phyloP scores from a whole-genome alignment of 2,888 invertebrate species.

The Ophraella communa region DNA sequence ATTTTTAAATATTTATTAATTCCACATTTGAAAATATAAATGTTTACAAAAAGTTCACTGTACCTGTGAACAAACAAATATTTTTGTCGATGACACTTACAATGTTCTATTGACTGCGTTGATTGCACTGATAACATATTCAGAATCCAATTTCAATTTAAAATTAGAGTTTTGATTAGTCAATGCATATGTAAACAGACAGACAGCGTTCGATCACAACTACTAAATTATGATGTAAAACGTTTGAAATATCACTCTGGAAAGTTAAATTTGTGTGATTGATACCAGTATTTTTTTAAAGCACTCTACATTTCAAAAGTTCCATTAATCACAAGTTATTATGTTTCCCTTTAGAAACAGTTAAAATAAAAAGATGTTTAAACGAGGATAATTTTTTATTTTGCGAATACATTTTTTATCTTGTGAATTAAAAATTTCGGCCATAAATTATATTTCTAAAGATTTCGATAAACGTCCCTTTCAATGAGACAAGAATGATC shows the following conservation, averaged over 20 bases:
- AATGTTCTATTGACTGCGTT: slow-evolving; percentile 22
- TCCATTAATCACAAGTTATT: neutral
- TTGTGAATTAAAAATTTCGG: too few relatives aligned
- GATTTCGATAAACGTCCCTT: too few relatives aligned
- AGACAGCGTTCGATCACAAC: slow-evolving; percentile 37
- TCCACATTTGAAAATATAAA: too few relatives aligned
- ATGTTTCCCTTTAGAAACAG: too few relatives aligned
- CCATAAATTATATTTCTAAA: too few relatives aligned
- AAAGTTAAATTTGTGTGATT: neutral
- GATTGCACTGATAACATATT: slow-evolving; percentile 30
- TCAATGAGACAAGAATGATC: too few relatives aligned
- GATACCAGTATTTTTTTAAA: neutral
- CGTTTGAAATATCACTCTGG: slow-evolving; percentile 4
- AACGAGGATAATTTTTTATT: too few relatives aligned
- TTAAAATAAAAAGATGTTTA: too few relatives aligned
- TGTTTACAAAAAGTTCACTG: too few relatives aligned
- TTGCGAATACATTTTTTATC: too few relatives aligned
- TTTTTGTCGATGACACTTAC: slow-evolving; percentile 20
- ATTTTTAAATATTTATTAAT: too few relatives aligned
- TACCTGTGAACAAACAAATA: too few relatives aligned
- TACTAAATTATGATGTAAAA: slow-evolving; percentile 39
- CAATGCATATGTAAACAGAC: slow-evolving; percentile 43
- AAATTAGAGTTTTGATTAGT: slow-evolving; percentile 47
- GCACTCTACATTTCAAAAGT: neutral
- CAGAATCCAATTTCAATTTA: slow-evolving; percentile 37